Base-by-base conservation (phyloP, 2,113 vertebrate species). In the Lepisosteus oculatus region DNA sequence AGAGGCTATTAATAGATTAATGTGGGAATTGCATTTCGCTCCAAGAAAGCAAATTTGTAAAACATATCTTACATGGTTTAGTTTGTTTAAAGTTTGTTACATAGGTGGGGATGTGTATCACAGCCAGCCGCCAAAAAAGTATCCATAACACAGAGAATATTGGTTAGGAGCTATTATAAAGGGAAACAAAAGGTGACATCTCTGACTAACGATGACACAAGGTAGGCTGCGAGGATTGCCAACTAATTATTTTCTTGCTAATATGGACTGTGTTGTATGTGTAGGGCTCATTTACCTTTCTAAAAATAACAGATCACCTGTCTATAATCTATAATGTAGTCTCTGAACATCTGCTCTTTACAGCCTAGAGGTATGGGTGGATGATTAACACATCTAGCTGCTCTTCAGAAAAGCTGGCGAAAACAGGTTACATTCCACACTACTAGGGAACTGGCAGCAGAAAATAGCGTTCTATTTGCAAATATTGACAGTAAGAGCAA, bases 101-200 rank as follows among this genome's bases (percentile, higher is more conserved):
- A 29, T 29, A 29, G 29, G 29, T 29, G 29, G 29, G 29, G 29
- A 29, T 29, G 29, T 29, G 29, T 2, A 29, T 29, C 29, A 29
- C 29, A 29, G 29, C 29, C 29, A 29, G 29, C 29, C 29, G 2
- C 1, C 29, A 29, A 29, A 29, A 29, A 29, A 29, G 29, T 29
- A 29, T 29, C 0, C 29, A 3, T 4, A 1, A 3, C 8, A 0
- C 0, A 4, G 8, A 0, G 1, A 6, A 43, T 3, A 42, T 59
- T 0, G 3, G 11, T 13, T 6, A 59, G 14, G 14, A n/a, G 9
- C 57, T 15, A 29, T 29, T 29, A 29, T 29, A 29, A 29, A 59
- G 57, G 57, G 14, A 14, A 59, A 59, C 57, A 59, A 6, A 15
- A 59, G 2, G 5, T 3, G 5, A 15, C 5, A n/a, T 14, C 4